Conservation (phyloP, 1,140 invertebrate genomes). For the Hylaeus volcanicus region DNA sequence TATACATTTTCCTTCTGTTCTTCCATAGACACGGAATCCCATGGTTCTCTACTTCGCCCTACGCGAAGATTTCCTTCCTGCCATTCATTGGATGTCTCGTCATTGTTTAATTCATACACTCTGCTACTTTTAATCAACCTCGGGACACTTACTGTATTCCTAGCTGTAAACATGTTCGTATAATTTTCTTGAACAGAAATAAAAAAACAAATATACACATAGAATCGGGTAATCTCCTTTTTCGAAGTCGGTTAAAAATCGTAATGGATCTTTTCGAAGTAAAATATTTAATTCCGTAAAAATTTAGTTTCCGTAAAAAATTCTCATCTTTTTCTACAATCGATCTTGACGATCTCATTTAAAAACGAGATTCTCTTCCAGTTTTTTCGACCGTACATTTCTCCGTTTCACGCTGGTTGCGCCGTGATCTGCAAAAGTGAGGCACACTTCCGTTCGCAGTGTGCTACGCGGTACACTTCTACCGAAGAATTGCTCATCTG, state of each 20-base stretch:
- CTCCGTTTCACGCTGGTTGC: constrained; percentile 35
- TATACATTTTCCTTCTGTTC: constrained; percentile 30
- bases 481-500: neutral
- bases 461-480: neutral
- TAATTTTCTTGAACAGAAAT: too few species aligned
- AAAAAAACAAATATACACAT: too few species aligned
- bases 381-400: constrained; percentile 1
- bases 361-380: neutral
- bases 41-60: constrained; percentile 45
- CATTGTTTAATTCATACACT: constrained; percentile 25
- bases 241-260: too few species aligned
- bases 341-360: neutral
- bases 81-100: constrained; percentile 34
- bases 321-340: neutral
- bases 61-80: constrained; percentile 34
- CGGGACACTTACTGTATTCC: constrained; percentile 16
- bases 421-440: neutral
- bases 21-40: constrained; percentile 28
- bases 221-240: too few species aligned
- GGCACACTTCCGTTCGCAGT: constrained; percentile 6
- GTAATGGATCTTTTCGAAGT: too few species aligned
- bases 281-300: too few species aligned
- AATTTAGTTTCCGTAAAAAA: too few species aligned
- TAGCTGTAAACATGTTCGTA: neutral
- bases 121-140: constrained; percentile 29